Evolutionary conservation across 1,140 invertebrate species (phyloP).

Genomic region (Drosophila mauritiana): DNA sequence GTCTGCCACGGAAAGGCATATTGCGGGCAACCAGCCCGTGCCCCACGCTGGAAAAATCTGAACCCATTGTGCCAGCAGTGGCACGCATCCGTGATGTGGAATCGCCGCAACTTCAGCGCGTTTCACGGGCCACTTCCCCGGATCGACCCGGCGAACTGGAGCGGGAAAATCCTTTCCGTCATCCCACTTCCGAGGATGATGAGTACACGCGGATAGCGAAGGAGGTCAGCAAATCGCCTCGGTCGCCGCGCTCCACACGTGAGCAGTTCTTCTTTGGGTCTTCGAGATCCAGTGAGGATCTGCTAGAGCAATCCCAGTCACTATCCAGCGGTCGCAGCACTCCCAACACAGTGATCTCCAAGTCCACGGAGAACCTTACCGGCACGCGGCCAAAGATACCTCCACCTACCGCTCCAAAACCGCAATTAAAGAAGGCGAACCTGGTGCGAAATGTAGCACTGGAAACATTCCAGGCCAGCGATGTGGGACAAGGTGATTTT

Average conservation of each 20-base stretch:
- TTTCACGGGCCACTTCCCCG: slow-evolving; percentile 68
- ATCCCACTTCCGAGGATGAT: slow-evolving; percentile 52
- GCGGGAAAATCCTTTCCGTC: slow-evolving; percentile 80
- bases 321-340: slow-evolving; percentile 70
- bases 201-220: slow-evolving; percentile 78
- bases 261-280: slow-evolving; percentile 77
- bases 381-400: slow-evolving; percentile 66
- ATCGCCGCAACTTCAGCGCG: slow-evolving; percentile 64
- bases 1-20: slow-evolving; percentile 76
- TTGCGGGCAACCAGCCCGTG: slow-evolving; percentile 75
- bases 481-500: slow-evolving; percentile 82
- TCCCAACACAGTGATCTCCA: slow-evolving; percentile 65
- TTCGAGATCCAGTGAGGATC: slow-evolving; percentile 74
- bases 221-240: slow-evolving; percentile 68
- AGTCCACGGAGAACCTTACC: slow-evolving; percentile 76
- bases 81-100: slow-evolving; percentile 77
- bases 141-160: slow-evolving; percentile 68
- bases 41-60: slow-evolving; percentile 63
- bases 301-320: slow-evolving; percentile 73
- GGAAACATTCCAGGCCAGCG: slow-evolving; percentile 75
- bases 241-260: slow-evolving; percentile 51
- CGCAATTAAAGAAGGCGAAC: slow-evolving; percentile 79
- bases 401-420: slow-evolving; percentile 78
- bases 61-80: slow-evolving; percentile 70
- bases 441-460: slow-evolving; percentile 75